Evolutionary conservation across 2,113 vertebrate species (phyloP), one percentile per base, ranked within the genome.

Genomic region (Neogobius melanostomus): DNA sequence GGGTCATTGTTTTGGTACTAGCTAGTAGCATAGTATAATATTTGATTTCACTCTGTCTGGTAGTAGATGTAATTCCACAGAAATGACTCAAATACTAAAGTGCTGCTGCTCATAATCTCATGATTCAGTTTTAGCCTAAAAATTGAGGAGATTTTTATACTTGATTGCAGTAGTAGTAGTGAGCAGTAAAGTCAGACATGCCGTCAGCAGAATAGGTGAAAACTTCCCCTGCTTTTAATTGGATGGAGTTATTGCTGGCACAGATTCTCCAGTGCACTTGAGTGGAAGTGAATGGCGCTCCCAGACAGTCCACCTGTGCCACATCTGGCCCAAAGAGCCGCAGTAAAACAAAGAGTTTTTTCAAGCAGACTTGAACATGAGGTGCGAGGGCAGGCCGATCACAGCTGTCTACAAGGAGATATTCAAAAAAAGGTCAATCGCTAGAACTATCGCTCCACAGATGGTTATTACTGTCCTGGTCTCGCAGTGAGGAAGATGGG

Each of bases 401-500:
- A 72, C 74, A 75, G 49, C 65, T 61, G 68, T 69, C 68, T 53
- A 80, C 52, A 51, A 50, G 63, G 81, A 62, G 70, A 76, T 74
- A 4, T 56, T 60, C 72, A 42, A 2, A 62, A 64, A 79, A 79
- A 74, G 66, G 75, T 69, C 73, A 61, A 65, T 43, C 50, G 74
- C 68, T 9, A 70, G 61, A 62, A 73, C 74, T 63, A 62, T 69
- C 61, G 49, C 46, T 21, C 54, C 17, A 56, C 49, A 84, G 79
- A 85, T 79, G 77, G 57, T 59, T 71, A 61, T 81, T 57, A 66
- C 72, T 60, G 69, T 36, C 68, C 45, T 47, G 17, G 64, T 71
- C 80, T 85, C 72, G 44, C 80, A 1, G 83, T 68, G 77, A 81
- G 17, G 75, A 74, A 81, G 68, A 84, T 80, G 83, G 56, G 69